Base-by-base conservation (phyloP, 2,797 vertebrate genomes). In the Tenualosa thibaudeaui region DNA sequence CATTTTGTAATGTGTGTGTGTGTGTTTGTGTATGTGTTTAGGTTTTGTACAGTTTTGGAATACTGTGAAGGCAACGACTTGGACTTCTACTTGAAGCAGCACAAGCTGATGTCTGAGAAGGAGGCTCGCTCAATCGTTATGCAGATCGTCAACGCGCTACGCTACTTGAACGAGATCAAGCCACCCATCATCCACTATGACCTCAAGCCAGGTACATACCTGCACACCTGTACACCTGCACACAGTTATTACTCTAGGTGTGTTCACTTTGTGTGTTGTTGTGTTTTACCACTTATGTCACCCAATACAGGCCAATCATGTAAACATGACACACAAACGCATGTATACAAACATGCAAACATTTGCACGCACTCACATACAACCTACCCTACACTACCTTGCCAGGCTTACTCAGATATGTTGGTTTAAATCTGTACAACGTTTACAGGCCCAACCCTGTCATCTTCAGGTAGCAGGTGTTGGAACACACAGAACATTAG, bases 31-130 rank as follows among this genome's bases (percentile, higher is more conserved):
- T 84, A 5, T 7, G 85, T 10, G 53, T 82, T 13, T 89, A 98
- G 98, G 91, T 99, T 99, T 97, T 99, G 98, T 96, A 99, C 98
- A 86, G 98, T 99, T 90, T 96, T 99, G 95, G 98, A 99, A 95
- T 99, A 97, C 96, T 99, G 98, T 95, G 97, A 99, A 95, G 98
- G 98, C 94, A 99, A 99, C 87, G 98, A 99, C 94, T 96, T 99
- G 94, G 98, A 99, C 96, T 99, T 99, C 94, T 99, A 99, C 97
- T 97, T 99, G 96, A 99, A 99, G 91, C 98, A 99, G 91, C 98
- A 99, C 94, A 99, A 99, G 94, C 93, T 99, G 92, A 99, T 99
- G 98, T 96, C 98, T 84, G 98, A 99, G 93, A 99, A 99, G 93
- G 98, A 99, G 95, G 98, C 97, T 82, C 96, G 98, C 88, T 99